Base-by-base conservation (phyloP, 2,888 invertebrate genomes). In the Phyllotreta striolata region DNA sequence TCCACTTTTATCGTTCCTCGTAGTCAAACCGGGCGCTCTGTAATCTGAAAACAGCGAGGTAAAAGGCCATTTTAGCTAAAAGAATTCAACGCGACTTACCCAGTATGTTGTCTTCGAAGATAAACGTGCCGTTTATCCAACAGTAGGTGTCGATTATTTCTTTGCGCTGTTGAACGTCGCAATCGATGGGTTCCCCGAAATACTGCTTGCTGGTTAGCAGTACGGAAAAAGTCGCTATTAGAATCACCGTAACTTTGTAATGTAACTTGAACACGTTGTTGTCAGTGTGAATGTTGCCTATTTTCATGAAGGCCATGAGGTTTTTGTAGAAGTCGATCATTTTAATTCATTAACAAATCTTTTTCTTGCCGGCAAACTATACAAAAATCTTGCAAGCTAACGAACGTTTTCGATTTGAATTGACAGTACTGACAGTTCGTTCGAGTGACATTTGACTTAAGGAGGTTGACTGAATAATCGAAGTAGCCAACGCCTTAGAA, bases 121-220 rank as follows among this genome's bases (percentile, higher is more conserved):
- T 89, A 70, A 86, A 91, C 3, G 90, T 91, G 52, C 91, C 90
- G 78, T 88, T 86, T 67, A 91, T 90, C 92, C 92, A 92, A 80
- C 92, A 93, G 78, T 88, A 92, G 58, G 88, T 88, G 73, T 92
- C 89, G 6, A 92, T 83, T 35, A 89, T 86, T 55, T 88, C 88
- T 66, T 84, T 85, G 55, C 87, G 84, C 68, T 84, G 82, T 10
- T 84, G 83, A 5, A 84, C 83, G 77, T 88, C 84, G 78, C 94
- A 94, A 73, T 90, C 87, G 56, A 95, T 92, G 0, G 93, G 93
- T 73, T 93, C 91, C 0, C 93, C 93, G 73, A 93, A 92, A 81
- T 92, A 93, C 79, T 94, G 92, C 74, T 91, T 91, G 9, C 91
- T 89, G 24, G 91, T 90, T 47, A 94, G 86, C 72, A 93, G 78